Percentiles rank a stretch among this genome's conserved stretches.
These are phyloP conservation scores for Caracal caracal DNA, from an alignment of 2,113 vertebrate species.

Conservation along the genomic window DNA sequence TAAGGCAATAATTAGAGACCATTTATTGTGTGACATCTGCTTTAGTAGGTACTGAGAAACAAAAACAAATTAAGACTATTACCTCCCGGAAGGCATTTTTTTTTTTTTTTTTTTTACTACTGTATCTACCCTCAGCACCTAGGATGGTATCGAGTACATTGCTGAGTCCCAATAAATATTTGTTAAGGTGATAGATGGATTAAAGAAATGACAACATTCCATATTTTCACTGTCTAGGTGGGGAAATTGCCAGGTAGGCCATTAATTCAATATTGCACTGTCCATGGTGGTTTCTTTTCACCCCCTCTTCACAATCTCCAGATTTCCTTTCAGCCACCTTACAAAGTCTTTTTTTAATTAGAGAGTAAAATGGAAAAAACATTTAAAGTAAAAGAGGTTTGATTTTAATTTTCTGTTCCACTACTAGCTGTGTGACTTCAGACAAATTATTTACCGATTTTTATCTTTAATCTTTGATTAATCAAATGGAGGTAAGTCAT, in stretches of 20 bases:
- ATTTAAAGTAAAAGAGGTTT: slow-evolving; percentile 6
- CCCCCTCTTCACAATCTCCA: background rate
- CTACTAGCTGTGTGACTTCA: background rate
- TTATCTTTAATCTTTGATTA: slow-evolving; percentile 21
- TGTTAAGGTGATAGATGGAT: background rate
- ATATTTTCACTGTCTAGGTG: background rate
- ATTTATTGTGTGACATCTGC: background rate
- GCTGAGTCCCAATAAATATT: background rate
- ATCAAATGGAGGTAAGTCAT: background rate
- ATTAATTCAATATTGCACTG: background rate
- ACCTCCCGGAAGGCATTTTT: background rate
- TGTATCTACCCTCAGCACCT: background rate
- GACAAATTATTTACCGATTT: slow-evolving; percentile 21
- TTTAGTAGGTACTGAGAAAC: background rate
- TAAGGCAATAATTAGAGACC: slow-evolving; percentile 29
- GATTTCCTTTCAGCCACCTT: background rate
- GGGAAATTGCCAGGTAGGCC: background rate
- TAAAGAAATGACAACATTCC: background rate
- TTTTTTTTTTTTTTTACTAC: background rate
- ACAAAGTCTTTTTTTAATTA: background rate
- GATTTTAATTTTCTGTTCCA: slow-evolving; percentile 38
- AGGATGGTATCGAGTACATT: background rate
- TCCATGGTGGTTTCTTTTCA: background rate
- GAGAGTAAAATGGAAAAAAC: slow-evolving; percentile 6
- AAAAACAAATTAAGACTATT: background rate